Conservation (phyloP, 2,113 vertebrate genomes). For the Psilopsiagon aymara region DNA sequence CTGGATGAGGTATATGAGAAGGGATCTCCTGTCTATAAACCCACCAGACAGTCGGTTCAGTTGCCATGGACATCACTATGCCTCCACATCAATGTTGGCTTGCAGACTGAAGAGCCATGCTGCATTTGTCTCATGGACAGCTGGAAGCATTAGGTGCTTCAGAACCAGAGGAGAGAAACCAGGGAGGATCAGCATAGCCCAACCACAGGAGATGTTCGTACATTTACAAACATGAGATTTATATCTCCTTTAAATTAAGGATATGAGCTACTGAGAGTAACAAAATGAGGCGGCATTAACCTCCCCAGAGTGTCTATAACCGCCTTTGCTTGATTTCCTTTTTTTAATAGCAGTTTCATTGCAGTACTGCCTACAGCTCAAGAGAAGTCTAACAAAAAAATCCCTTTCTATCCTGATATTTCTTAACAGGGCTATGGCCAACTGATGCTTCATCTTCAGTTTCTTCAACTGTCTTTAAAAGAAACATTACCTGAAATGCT, state of each 20-base stretch:
- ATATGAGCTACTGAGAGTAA: not conserved
- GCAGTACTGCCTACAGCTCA: not conserved
- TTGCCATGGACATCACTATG: rapidly evolving
- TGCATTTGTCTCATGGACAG: not conserved
- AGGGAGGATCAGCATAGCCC: not conserved
- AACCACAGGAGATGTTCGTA: not conserved
- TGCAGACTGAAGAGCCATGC: not conserved
- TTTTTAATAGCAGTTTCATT: not conserved
- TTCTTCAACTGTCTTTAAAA: not conserved
- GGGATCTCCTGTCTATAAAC: not conserved
- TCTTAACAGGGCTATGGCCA: not conserved
- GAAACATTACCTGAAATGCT: not conserved
- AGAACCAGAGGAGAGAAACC: not conserved
- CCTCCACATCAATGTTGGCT: not conserved
- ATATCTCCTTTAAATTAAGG: constrained; percentile 1
- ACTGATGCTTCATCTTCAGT: not conserved
- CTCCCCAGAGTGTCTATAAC: not conserved
- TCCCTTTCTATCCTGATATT: not conserved
- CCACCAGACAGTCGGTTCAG: not conserved
- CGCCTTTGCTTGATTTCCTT: not conserved
- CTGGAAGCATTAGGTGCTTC: not conserved
- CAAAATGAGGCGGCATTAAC: not conserved
- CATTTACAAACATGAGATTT: not conserved
- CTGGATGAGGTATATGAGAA: not conserved
- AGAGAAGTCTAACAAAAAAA: not conserved